phyloP scores from a whole-genome alignment of 2,797 vertebrate species.

The Limnodromus scolopaceus region DNA sequence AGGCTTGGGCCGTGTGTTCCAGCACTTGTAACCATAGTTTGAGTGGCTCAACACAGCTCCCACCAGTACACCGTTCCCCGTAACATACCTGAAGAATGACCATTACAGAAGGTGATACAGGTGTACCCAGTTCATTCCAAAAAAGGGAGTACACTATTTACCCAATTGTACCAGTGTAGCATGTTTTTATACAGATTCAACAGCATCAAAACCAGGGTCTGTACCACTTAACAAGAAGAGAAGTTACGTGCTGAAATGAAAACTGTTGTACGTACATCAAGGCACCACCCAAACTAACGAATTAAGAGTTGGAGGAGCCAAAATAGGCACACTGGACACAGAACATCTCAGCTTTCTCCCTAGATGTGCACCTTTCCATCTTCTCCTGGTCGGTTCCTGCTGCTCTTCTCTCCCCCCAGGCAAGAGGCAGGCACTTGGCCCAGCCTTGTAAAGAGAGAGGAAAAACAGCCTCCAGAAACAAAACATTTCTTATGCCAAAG shows the following conservation, averaged over 20 bases:
- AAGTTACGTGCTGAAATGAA: background rate
- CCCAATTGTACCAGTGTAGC: fast-evolving
- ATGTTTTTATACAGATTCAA: background rate
- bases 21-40: fast-evolving
- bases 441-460: background rate
- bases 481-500: background rate
- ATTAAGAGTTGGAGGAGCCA: background rate
- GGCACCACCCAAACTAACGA: background rate
- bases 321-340: background rate
- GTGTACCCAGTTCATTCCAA: background rate
- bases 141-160: background rate
- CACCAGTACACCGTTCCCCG: fast-evolving
- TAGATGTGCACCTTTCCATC: background rate
- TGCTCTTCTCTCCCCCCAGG: background rate
- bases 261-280: background rate
- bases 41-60: background rate
- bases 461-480: background rate
- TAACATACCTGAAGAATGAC: background rate
- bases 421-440: background rate
- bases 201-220: background rate
- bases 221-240: background rate
- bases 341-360: background rate
- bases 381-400: background rate
- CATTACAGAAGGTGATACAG: background rate
- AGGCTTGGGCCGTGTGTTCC: fast-evolving